Evolutionary conservation across 1,140 invertebrate genomes (phyloP), one percentile per base, ranked within the genome.

Genomic region (Magallana angulata): DNA sequence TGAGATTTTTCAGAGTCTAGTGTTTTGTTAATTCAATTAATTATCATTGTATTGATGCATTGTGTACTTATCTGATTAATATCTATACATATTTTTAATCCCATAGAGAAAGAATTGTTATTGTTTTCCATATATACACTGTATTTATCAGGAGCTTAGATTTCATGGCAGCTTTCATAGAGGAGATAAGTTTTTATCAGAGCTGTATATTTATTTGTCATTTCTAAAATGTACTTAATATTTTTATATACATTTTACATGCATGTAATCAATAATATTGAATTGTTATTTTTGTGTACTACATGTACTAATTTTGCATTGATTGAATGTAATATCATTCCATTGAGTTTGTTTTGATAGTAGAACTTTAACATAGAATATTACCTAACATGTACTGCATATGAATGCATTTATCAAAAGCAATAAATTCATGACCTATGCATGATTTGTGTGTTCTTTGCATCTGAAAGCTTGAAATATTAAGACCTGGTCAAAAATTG

Each of bases 111-210:
- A 48, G 36, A 4, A 48, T 48, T 2, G 2, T 5, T 4, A 48
- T 48, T 48, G 36, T 48, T 48, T 48, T 48, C 5, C 36, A 48
- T 48, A 48, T 48, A 9, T 76, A 30, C 36, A 76, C 68, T 48
- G 36, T 76, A 76, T 76, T 48, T 76, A 36, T 76, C 68, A 76
- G 68, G 68, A 76, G 68, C 68, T 76, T 76, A n/a, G 36, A 48
- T 30, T 9, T 76, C 24, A 30, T 76, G 68, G 68, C 68, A 76
- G 68, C 68, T 82, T 82, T 82, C 12, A 82, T 57, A 57, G 36
- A 57, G 18, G 14, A 64, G 14, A 64, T 18, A 16, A 57, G 4
- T 16, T 82, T 82, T 58, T 16, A 57, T 82, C 9, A 30, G 68
- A 76, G 68, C 68, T 76, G 68, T 76, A 36, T 30, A 48, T 48